Base-by-base conservation (phyloP, 2,888 invertebrate species). In the Orthosia cruda region DNA sequence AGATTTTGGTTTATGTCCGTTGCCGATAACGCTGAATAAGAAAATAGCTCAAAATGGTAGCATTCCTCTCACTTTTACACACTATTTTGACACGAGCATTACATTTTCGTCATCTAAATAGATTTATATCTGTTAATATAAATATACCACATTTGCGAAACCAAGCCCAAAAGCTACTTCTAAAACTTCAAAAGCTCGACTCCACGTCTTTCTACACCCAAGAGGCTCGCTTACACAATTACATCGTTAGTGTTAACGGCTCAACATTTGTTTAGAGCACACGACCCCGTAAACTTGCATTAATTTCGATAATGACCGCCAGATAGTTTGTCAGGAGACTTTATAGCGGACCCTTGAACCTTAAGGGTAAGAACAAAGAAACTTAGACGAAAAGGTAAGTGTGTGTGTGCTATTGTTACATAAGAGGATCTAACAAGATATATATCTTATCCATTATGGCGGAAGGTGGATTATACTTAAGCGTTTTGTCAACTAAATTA, bases 231-330 rank as follows among this genome's bases (percentile, higher is more conserved):
- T 92, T 91, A 93, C 91, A 92, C 92, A 93, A 94, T 94, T 92
- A 93, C 93, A 89, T 94, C 92, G 90, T 94, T 93, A 93, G 86
- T 88, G 86, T 88, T 91, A 94, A 94, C 92, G 89, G 86, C 78
- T 82, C 74, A 87, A 91, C 93, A 93, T 94, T 94, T 93, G 91
- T 94, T 93, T 92, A 91, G 89, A 92, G 87, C 90, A 89, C 90
- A 89, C 80, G 73, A 88, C 88, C 91, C 91, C 90, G 88, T 91
- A 90, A 92, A 93, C 88, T 91, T 91, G 87, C 89, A 91, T 91
- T 90, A 90, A 92, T 93, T 91, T 86, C 87, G 88, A 91, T 92
- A 88, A 91, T 91, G 91, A 89, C 88, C 74, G 16, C 66, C 67
- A 84, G 86, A 90, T 90, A 92, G 88, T 81, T 74, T 20, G 23